A percentile compares a stretch with the other conserved stretches of the same genome.
Evolutionary conservation across 1,140 invertebrate genomes (phyloP).

Genomic region (Trichonephila inaurata): DNA sequence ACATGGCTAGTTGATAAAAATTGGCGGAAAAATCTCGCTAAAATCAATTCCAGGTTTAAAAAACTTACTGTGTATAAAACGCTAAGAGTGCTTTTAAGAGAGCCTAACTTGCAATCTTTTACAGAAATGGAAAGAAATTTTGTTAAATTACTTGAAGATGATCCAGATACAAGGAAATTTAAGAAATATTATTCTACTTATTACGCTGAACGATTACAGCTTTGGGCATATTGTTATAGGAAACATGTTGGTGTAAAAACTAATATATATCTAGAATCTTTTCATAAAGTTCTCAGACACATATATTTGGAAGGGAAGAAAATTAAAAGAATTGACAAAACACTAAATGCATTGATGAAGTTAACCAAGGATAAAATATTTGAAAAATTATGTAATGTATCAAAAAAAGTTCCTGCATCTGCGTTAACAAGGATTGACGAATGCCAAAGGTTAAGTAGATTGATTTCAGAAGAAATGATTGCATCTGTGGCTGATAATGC

Average conservation of each 20-base stretch:
- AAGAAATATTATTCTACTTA: conserved; percentile 47
- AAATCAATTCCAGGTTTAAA: conserved; percentile 22
- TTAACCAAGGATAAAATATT: conserved; percentile 83
- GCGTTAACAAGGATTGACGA: background rate
- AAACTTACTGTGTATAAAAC: conserved; percentile 34
- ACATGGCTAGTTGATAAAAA: conserved; percentile 55
- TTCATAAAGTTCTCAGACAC: conserved; percentile 47
- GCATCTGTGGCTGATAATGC: background rate
- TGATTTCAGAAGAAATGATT: background rate
- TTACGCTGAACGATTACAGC: conserved; percentile 3
- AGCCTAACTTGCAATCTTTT: conserved; percentile 30
- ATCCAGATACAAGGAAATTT: conserved; percentile 48
- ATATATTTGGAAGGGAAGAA: conserved; percentile 50
- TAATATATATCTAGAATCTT: conserved; percentile 56
- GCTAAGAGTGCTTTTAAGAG: conserved; percentile 20
- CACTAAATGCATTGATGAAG: conserved; percentile 79
- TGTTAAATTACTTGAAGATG: conserved; percentile 6
- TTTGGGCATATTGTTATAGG: conserved; percentile 47
- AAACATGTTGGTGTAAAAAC: conserved; percentile 48
- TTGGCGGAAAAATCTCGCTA: conserved; percentile 40
- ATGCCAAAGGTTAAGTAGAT: background rate
- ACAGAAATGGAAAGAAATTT: background rate
- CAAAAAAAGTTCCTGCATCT: background rate
- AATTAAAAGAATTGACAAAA: conserved; percentile 37
- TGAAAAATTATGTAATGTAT: conserved; percentile 81